Conservation (phyloP, 2,797 vertebrate species). For the Alectoris magna region DNA sequence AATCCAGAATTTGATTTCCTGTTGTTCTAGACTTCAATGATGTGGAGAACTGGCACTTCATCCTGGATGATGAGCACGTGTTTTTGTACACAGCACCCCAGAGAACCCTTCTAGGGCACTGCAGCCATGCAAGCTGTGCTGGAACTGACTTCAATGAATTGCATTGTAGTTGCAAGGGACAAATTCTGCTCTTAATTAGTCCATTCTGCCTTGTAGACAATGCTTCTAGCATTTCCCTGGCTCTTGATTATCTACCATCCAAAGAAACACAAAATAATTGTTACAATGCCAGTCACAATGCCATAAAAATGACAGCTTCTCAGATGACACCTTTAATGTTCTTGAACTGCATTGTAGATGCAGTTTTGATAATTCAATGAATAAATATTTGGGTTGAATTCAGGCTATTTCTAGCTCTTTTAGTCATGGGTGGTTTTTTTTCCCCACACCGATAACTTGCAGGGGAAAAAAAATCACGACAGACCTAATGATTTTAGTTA, state of each 20-base stretch:
- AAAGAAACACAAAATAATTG: slow-evolving; percentile 7
- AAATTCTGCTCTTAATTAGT: slow-evolving; percentile 18
- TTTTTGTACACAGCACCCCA: neutral
- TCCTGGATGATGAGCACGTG: neutral
- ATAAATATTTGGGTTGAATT: neutral
- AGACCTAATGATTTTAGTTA: slow-evolving; percentile 72
- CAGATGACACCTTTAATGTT: slow-evolving; percentile 42
- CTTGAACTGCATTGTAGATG: neutral
- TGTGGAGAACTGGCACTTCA: neutral
- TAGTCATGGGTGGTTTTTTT: neutral
- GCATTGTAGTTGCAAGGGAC: neutral
- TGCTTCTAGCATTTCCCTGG: neutral
- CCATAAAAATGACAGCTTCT: slow-evolving; percentile 26
- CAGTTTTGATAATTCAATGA: neutral
- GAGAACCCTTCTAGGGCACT: rapidly evolving
- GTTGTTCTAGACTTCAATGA: neutral
- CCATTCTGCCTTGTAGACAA: neutral
- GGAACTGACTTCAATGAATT: neutral
- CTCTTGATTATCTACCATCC: slow-evolving; percentile 11
- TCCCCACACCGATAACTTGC: neutral
- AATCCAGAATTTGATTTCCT: neutral
- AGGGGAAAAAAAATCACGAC: slow-evolving; percentile 49
- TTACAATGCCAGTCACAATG: slow-evolving; percentile 16
- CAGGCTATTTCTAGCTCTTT: neutral
- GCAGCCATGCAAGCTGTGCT: neutral